phyloP scores from a whole-genome alignment of 1,140 invertebrate species.

The Trichoplusia ni region DNA sequence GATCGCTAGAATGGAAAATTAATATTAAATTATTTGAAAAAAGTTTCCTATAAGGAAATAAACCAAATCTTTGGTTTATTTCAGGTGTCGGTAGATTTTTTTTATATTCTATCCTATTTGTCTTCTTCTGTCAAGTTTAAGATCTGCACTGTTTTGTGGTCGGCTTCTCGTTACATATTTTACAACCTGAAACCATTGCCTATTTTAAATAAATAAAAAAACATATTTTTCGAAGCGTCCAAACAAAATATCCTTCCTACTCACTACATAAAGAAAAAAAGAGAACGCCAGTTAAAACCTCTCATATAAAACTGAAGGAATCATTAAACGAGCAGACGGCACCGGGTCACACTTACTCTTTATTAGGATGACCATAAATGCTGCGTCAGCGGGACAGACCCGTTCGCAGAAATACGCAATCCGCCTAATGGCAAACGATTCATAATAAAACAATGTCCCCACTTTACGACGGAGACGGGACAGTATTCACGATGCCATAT shows the following conservation, averaged over 20 bases:
- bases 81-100: background rate
- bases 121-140: too few relatives aligned
- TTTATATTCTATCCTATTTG: background rate
- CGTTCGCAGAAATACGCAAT: conserved; percentile 40
- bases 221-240: too few relatives aligned
- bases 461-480: conserved; percentile 33
- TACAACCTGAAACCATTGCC: too few relatives aligned
- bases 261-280: too few relatives aligned
- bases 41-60: too few relatives aligned
- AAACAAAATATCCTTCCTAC: too few relatives aligned
- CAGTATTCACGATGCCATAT: conserved; percentile 28
- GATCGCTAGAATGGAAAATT: too few relatives aligned
- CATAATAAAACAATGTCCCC: conserved; percentile 52
- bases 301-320: conserved; percentile 20
- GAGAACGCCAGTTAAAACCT: background rate
- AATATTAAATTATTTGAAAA: conserved; percentile 4
- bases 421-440: conserved; percentile 49
- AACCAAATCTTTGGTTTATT: too few relatives aligned
- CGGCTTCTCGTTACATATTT: too few relatives aligned
- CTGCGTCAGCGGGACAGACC: conserved; percentile 35
- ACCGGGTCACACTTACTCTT: conserved; percentile 38
- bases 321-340: conserved; percentile 2
- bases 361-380: conserved; percentile 44
- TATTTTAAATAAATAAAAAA: too few relatives aligned
- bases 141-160: too few relatives aligned